Base-by-base conservation (phyloP, 1,140 invertebrate species). In the Colletes latitarsis region DNA sequence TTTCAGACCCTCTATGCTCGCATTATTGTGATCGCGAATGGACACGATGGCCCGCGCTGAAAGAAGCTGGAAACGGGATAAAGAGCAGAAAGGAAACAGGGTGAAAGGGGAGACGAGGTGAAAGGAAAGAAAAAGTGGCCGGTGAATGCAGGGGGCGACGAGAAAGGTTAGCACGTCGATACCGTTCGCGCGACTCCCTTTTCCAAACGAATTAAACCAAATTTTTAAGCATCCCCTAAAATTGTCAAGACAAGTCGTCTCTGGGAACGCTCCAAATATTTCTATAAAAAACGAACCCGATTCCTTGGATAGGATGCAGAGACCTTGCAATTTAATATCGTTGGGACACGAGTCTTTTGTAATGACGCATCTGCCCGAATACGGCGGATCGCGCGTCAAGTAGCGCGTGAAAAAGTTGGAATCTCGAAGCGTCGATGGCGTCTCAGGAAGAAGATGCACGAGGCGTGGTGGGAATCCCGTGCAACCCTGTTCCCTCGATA, bases 21-120 rank as follows among this genome's bases (percentile, higher is more conserved):
- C 30, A 62, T 84, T 66, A 82, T 79, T 62, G 39, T 75, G 53
- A 72, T 78, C 77, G 58, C 76, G 71, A 72, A 72, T 64, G 58
- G 68, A 55, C 77, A 43, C 77, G 77, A 64, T 53, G 52, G 19
- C 49, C 46, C 15, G 49, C 39, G n/a, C 8, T 64, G 77, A 72
- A 72, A 64, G 69, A 64, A 64, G 39, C 76, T 71, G 17, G 30
- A 62, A 66, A 57, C 30, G 15, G 71, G 41, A 64, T 74, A 67
- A 80, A 46, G 71, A 19, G 70, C 15, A 52, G 52, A 78, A 21
- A 49, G 46, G 70, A 58, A 62, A 43, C 60, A 74, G 60, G 19
- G 19, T 55, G 43, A 71, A 72, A 78, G 69, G 69, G 49, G n/a
- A 19, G 67, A 0, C 19, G 21, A n/a, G 55, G 43, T 62, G 67